Base-by-base conservation (phyloP, 2,113 vertebrate genomes). In the Festucalex cinctus region DNA sequence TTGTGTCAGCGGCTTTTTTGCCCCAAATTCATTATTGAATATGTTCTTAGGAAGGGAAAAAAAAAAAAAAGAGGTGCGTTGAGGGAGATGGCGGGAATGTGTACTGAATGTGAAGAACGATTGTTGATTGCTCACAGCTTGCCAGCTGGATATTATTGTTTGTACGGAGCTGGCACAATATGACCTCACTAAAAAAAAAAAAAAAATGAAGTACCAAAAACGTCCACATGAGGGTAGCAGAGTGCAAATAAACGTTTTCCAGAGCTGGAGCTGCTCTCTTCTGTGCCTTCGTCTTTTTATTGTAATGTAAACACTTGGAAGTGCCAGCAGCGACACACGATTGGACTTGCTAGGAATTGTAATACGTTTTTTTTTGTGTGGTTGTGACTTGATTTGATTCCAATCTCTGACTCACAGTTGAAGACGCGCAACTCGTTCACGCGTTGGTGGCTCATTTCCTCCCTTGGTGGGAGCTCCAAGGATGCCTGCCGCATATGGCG, bases 81-180 rank as follows among this genome's bases (percentile, higher is more conserved):
- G 32, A 19, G 64, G 79, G 69, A 74, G 74, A 59, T 39, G n/a
- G 37, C 54, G 65, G 76, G 71, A 84, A 82, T 51, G 70, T 66
- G 66, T 41, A 53, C 56, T 68, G 81, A 87, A 86, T 81, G 81
- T 83, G 69, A 84, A 66, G 77, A 85, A 89, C 84, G 82, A n/a
- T 66, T 32, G 48, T 14, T 78, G 70, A 85, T 79, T 71, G 79
- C 74, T 81, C 49, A 61, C 10, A 67, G 76, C 59, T 12, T 20
- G 48, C 46, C 16, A 13, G 36, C 65, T 56, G 73, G 32, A 76
- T 51, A 66, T 74, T 16, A 77, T 56, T 20, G 17, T 19, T 10
- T 20, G 32, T 9, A 9, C 22, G 9, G 28, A 32, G 28, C 28
- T 32, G 28, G 28, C 28, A 32, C 28, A 32, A 32, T 4, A 32